Percentiles rank a stretch among this genome's conserved stretches.
Conservation (phyloP, 2,113 vertebrate species). For the Thamnaconus septentrionalis region DNA sequence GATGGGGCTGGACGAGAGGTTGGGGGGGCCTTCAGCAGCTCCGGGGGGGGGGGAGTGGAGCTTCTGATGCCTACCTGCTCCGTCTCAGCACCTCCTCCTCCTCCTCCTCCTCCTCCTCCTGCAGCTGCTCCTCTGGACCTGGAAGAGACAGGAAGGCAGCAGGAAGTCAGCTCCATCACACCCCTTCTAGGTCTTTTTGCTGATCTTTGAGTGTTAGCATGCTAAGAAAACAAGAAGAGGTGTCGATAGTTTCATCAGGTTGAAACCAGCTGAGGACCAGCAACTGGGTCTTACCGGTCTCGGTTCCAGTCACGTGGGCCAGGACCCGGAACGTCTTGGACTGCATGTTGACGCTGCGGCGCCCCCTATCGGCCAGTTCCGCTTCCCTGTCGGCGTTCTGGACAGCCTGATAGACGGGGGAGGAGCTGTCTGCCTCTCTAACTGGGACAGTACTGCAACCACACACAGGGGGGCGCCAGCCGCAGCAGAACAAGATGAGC, state of each 20-base stretch:
- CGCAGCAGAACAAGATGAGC: background rate
- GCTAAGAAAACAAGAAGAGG: no score
- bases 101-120: constrained; percentile 81
- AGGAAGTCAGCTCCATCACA: no score
- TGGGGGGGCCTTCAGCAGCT: constrained; percentile 32
- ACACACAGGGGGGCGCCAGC: constrained; percentile 69
- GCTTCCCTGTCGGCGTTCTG: constrained; percentile 79
- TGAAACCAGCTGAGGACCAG: background rate
- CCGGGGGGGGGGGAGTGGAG: constrained; percentile 33
- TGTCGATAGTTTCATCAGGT: no score
- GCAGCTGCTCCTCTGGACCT: constrained; percentile 83
- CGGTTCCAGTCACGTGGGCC: constrained; percentile 89
- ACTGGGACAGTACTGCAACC: constrained; percentile 84
- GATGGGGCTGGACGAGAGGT: no score
- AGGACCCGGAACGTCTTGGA: constrained; percentile 91
- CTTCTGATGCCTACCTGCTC: constrained; percentile 88
- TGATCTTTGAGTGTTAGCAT: no score
- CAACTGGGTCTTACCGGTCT: constrained; percentile 83
- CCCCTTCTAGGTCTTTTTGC: no score
- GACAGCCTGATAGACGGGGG: constrained; percentile 93
- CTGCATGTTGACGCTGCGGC: constrained; percentile 84
- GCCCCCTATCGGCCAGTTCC: constrained; percentile 80
- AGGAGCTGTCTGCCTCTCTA: constrained; percentile 89
- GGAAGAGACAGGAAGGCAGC: constrained; percentile 9
- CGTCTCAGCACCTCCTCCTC: constrained; percentile 86